A percentile compares a stretch with the other conserved stretches of the same genome.
Evolutionary conservation across 2,113 vertebrate species (phyloP).

Genomic region (Lophius piscatorius): DNA sequence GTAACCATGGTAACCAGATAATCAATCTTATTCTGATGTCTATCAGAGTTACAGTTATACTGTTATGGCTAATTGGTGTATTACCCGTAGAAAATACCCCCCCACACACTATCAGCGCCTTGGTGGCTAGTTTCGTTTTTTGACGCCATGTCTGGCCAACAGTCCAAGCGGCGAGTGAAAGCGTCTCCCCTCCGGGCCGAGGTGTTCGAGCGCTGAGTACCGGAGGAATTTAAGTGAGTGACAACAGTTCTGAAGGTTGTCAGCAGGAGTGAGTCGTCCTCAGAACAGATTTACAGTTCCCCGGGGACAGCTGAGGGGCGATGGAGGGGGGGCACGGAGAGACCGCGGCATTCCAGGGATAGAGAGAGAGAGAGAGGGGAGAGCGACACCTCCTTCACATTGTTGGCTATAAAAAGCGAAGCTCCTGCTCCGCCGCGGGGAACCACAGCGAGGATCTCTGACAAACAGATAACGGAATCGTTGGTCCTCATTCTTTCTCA

Average conservation of each 20-base stretch:
- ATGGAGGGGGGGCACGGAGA: background rate
- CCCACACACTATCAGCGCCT: too few relatives aligned
- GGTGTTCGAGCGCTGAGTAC: constrained; percentile 12
- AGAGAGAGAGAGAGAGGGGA: background rate
- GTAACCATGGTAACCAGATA: too few relatives aligned
- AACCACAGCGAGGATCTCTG: too few relatives aligned
- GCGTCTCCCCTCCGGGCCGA: background rate
- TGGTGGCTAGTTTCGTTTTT: too few relatives aligned
- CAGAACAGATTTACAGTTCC: constrained; percentile 54
- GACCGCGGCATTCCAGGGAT: background rate
- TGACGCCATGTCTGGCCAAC: too few relatives aligned
- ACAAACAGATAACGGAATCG: too few relatives aligned
- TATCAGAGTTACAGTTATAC: too few relatives aligned
- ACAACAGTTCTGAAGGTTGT: constrained; percentile 53
- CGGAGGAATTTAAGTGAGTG: constrained; percentile 62
- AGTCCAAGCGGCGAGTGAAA: too few relatives aligned
- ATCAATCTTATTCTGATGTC: too few relatives aligned
- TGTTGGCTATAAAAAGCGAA: constrained; percentile 40
- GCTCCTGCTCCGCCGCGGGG: background rate
- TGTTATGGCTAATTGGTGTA: too few relatives aligned
- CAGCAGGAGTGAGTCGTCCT: constrained; percentile 42
- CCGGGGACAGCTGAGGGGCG: constrained; percentile 21
- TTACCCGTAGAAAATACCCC: too few relatives aligned
- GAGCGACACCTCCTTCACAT: constrained; percentile 8
- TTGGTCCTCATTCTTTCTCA: too few relatives aligned